Evolutionary conservation across 2,113 vertebrate genomes (phyloP), one percentile per base, ranked within the genome.

Genomic region (Sinosuthora webbiana): DNA sequence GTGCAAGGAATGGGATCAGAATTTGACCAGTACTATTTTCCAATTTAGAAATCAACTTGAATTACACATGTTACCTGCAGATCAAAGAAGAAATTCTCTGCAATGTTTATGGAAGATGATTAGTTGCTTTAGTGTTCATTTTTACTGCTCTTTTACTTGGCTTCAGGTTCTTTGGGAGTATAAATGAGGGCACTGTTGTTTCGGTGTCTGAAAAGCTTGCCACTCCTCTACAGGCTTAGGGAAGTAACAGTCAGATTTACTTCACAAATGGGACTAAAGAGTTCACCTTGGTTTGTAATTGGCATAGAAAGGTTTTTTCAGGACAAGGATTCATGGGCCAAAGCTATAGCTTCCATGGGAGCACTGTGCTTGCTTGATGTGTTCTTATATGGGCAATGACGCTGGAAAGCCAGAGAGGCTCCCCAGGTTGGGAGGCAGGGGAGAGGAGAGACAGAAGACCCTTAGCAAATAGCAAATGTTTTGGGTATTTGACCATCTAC

Each of bases 361-460:
- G 35, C 71, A 30, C 24, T 37, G 3, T 75, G 16, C 35, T 80
- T 83, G 45, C 37, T 67, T 69, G 18, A 27, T 71, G 56, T 63
- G 30, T 33, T 89, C 55, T 44, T 50, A 25, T 13, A 9, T 1
- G 3, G 50, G 15, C 35, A 50, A 9, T n/a, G 63, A 35, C 63
- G n/a, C 45, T 65, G 25, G 57, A 47, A 90, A 83, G 24, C 27
- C 42, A 49, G 33, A 69, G 37, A 42, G 83, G 37, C 16, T 79
- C 30, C 37, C 30, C 5, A 37, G 0, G 35, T 7, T 37, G 15
- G 13, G 11, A 19, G 4, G 4, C 9, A 39, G n/a, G 45, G 57
- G 13, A 68, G 33, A 82, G 13, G 8, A 49, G 9, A 50, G 16
- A 10, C 25, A 13, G 8, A 62, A 75, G 22, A 57, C 11, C 11